These are phyloP conservation scores for Stenotaenia linearis DNA, from an alignment of 2,888 invertebrate genomes.

Conservation along the genomic window DNA sequence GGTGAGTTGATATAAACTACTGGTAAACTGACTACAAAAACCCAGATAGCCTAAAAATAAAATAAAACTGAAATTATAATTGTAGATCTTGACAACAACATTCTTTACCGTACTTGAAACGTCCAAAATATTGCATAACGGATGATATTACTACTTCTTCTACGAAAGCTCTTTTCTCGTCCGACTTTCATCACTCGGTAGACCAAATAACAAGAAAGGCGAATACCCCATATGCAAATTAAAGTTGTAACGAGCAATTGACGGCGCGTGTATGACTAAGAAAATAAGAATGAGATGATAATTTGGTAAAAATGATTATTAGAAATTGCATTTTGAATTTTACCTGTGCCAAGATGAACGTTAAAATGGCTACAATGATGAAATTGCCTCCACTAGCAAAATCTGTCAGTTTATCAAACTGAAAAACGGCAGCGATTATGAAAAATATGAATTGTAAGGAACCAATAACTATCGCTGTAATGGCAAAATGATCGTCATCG, in stretches of 20 bases:
- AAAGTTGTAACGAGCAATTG: slow-evolving; percentile 86
- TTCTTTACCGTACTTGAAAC: slow-evolving; percentile 61
- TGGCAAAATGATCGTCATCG: slow-evolving; percentile 77
- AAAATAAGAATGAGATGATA: not conserved
- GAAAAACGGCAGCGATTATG: slow-evolving; percentile 73
- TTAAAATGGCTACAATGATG: slow-evolving; percentile 77
- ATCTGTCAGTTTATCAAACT: slow-evolving; percentile 85
- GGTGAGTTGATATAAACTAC: slow-evolving; percentile 86
- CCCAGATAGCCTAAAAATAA: slow-evolving; percentile 62
- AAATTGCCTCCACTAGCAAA: slow-evolving; percentile 92
- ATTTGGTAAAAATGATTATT: not conserved
- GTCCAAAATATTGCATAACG: slow-evolving; percentile 90
- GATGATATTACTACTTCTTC: slow-evolving; percentile 75
- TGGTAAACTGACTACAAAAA: slow-evolving; percentile 81
- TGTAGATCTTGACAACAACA: not conserved
- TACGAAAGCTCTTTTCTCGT: slow-evolving; percentile 83
- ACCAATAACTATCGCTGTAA: slow-evolving; percentile 77
- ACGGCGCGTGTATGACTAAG: slow-evolving; percentile 67
- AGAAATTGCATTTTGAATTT: not conserved
- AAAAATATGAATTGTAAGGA: slow-evolving; percentile 83
- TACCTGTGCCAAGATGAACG: slow-evolving; percentile 73
- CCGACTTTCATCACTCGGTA: slow-evolving; percentile 86
- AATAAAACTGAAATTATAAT: not conserved
- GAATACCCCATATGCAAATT: slow-evolving; percentile 78
- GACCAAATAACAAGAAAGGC: slow-evolving; percentile 80